Evolutionary conservation across 2,797 vertebrate genomes (phyloP), one percentile per base, ranked within the genome.

Genomic region (Scyliorhinus canicula): DNA sequence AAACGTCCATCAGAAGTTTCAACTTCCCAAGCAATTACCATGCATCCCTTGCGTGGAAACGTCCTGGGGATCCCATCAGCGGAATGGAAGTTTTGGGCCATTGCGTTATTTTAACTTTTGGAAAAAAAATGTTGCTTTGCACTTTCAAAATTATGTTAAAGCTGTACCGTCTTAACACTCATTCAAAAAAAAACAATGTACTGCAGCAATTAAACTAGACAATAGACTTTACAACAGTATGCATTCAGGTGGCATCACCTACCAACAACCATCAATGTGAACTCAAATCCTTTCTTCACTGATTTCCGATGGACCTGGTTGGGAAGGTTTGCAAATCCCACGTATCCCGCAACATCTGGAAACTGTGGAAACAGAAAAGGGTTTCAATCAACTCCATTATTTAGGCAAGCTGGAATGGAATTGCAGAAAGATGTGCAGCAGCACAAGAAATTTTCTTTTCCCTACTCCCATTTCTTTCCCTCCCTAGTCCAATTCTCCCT

Each of bases 281-380:
- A 98, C 95, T 98, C 98, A 97, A 98, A 99, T 24, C 98, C 98
- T 95, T 99, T 98, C 97, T 98, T 98, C 95, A 99, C 98, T 2
- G 98, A 98, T 96, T 98, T 99, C 96, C 99, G 97, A 96, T 98
- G 98, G 95, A 98, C 98, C 96, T 98, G 97, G 96, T 98, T 98
- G 74, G 98, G 98, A 71, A 99, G 98, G 96, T 98, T 99, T 95
- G 98, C 98, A 91, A 98, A 98, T 9, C 98, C 98, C 47, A 98
- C 97, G 95, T 98, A 98, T 93, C 98, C 98, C 1, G 97, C 96
- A 0, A 98, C 97, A 96, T 98, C 98, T 0, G 98, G 98, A 96
- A 98, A 98, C 98, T 98, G 96, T 9, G 55, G 93, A 93, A 95
- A 67, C 96, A 96, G 28, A 79, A 60, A 85, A 60, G 35, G 24